A percentile compares a stretch with the other conserved stretches of the same genome.
Conservation (phyloP, 2,888 invertebrate genomes). For the Acleris holmiana region DNA sequence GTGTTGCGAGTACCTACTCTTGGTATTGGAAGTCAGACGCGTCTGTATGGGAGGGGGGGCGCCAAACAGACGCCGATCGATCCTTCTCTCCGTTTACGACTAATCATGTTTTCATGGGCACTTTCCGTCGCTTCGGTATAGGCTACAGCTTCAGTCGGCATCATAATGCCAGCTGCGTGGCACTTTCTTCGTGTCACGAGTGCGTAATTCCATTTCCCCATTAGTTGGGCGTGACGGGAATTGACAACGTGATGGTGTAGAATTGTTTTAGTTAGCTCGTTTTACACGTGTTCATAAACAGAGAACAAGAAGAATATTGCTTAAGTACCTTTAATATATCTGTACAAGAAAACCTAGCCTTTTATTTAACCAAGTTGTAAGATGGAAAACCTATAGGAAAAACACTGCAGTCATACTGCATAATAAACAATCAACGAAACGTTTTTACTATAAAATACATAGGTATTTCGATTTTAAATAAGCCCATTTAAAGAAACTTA, state of each 20-base stretch:
- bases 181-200: conserved; percentile 18
- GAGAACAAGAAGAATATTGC: not conserved
- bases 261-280: conserved; percentile 13
- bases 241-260: not conserved
- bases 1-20: conserved; percentile 22
- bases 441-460: no score
- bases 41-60: conserved; percentile 47
- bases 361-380: no score
- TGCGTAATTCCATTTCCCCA: conserved; percentile 27
- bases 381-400: no score
- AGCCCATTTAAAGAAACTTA: no score
- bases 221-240: conserved; percentile 28
- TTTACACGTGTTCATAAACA: not conserved
- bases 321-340: not conserved
- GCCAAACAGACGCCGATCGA: conserved; percentile 75
- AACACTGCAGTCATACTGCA: no score
- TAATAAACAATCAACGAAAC: no score
- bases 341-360: not conserved
- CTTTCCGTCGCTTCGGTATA: conserved; percentile 40
- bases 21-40: conserved; percentile 43
- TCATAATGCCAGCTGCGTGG: conserved; percentile 12
- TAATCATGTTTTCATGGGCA: conserved; percentile 68
- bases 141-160: conserved; percentile 17
- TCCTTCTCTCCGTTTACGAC: conserved; percentile 66
- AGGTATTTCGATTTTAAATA: no score